Base-by-base conservation (phyloP, 1,140 invertebrate genomes). In the Aphelinus atriplicis region DNA sequence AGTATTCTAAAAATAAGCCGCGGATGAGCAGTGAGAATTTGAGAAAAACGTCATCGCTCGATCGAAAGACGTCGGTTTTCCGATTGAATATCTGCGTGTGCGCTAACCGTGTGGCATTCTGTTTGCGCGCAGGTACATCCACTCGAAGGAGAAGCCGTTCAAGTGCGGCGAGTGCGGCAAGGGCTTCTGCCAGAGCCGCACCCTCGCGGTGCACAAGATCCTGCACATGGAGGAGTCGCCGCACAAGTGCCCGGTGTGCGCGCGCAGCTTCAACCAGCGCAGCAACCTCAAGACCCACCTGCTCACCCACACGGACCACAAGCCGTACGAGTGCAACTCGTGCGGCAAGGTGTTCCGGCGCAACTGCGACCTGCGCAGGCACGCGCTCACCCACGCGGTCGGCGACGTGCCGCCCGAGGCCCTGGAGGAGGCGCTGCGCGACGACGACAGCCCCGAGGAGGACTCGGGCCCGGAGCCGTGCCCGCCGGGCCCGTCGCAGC, bases 91-190 rank as follows among this genome's bases (percentile, higher is more conserved):
- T 26, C 26, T 26, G 26, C 26, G 26, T 26, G 26, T 26, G 26
- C 26, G 26, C 26, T 26, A 26, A 26, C 26, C 26, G 26, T 26
- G 26, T 26, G 26, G 26, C 26, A 26, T 26, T 26, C 26, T 26
- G 26, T 26, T 26, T 26, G 26, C 26, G 26, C 92, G 47, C 90
- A 98, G 96, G 89, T 98, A 97, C 85, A 98, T 98, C 78, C 97
- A 98, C 88, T 96, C 95, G 48, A 98, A 98, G 87, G 96, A 98
- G 86, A 98, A 98, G 84, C 97, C 97, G 0, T 98, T 97, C 90
- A 98, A 97, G 88, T 98, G 97, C 86, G 93, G 92, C 26, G 95
- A 97, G 86, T 98, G 97, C 83, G 96, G 96, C 65, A 98, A 98
- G 88, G 97, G 96, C 9, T 98, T 99, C 89, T 98, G 97, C 84